phyloP scores from a whole-genome alignment of 2,888 invertebrate species.

The Campopleginae sp. region DNA sequence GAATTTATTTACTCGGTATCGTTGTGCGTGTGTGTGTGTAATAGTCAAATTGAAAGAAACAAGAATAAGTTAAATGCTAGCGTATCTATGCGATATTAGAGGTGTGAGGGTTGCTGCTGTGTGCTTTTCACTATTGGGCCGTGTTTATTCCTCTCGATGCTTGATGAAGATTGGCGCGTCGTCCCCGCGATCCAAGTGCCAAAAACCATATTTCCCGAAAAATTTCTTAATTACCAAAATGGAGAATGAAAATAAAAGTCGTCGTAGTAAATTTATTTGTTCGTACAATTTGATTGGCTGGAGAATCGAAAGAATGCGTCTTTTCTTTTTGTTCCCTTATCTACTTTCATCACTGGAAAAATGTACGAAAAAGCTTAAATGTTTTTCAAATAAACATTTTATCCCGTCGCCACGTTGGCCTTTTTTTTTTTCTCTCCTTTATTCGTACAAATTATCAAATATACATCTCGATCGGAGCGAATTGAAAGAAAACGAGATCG shows the following conservation, averaged over 20 bases:
- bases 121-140: conserved; percentile 29
- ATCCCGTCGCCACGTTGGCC: conserved; percentile 9
- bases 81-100: conserved; percentile 43
- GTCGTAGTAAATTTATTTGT: conserved; percentile 47
- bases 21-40: conserved; percentile 29
- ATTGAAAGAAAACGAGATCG: neutral
- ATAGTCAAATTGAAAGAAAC: conserved; percentile 47
- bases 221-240: conserved; percentile 20
- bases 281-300: conserved; percentile 30
- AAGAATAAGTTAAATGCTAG: conserved; percentile 33
- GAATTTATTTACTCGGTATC: conserved; percentile 40
- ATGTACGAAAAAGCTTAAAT: conserved; percentile 49
- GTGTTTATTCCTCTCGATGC: conserved; percentile 21
- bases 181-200: conserved; percentile 50
- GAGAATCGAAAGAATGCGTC: neutral
- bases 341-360: conserved; percentile 17
- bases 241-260: conserved; percentile 25
- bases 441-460: neutral
- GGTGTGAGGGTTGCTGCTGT: conserved; percentile 15
- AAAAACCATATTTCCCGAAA: conserved; percentile 45
- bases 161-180: conserved; percentile 20
- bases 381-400: conserved; percentile 56
- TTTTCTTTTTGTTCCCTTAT: conserved; percentile 20
- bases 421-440: neutral
- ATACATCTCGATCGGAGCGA: neutral